Evolutionary conservation across 2,888 invertebrate genomes (phyloP).

Genomic region (Aromia moschata): DNA sequence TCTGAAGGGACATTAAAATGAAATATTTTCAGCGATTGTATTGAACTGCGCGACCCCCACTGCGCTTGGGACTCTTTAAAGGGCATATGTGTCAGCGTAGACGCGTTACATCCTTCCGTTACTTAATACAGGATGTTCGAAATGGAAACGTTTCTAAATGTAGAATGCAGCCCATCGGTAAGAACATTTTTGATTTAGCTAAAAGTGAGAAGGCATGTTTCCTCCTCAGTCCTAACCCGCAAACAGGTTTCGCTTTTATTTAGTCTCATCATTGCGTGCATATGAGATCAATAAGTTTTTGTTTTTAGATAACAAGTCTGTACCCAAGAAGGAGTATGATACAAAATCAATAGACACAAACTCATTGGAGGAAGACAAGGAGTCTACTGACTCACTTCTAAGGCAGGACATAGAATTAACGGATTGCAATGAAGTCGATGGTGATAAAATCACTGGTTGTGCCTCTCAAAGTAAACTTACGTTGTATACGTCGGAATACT

Average conservation of each 20-base stretch:
- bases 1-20: too few species aligned
- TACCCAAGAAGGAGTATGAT: constrained; percentile 51
- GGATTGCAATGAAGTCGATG: constrained; percentile 54
- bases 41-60: constrained; percentile 94
- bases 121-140: constrained; percentile 76
- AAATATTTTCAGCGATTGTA: constrained; percentile 81
- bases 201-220: too few species aligned
- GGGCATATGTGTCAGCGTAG: constrained; percentile 67
- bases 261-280: too few species aligned
- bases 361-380: constrained; percentile 39
- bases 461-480: constrained; percentile 67
- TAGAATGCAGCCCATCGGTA: constrained; percentile 47
- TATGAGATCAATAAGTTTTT: not conserved
- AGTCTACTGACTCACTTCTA: constrained; percentile 41
- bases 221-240: too few species aligned
- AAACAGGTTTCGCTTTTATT: too few species aligned
- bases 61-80: constrained; percentile 90
- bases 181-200: too few species aligned
- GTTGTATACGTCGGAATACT: constrained; percentile 82
- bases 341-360: constrained; percentile 51
- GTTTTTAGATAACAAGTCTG: constrained; percentile 44
- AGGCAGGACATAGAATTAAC: constrained; percentile 52
- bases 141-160: constrained; percentile 73
- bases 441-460: constrained; percentile 54
- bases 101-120: constrained; percentile 59